A percentile compares a stretch with the other conserved stretches of the same genome.
These are phyloP conservation scores for Ochropleura leucogaster DNA, from an alignment of 2,888 invertebrate genomes.

Conservation along the genomic window DNA sequence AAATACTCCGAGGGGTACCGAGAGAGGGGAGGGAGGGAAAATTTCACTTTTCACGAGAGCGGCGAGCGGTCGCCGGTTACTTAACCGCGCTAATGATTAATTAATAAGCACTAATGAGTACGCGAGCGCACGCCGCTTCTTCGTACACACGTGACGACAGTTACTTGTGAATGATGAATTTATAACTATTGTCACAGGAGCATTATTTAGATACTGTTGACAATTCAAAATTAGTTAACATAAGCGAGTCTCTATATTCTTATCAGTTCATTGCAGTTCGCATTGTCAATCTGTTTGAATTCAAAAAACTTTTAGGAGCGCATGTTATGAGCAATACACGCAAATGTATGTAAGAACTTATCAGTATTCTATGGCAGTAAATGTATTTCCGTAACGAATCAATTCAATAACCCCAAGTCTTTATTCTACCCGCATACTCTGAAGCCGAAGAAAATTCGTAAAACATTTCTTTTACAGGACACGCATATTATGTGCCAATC, in stretches of 20 bases:
- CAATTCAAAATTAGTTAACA: background rate
- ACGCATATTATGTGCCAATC: slow-evolving; percentile 37
- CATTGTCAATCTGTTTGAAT: background rate
- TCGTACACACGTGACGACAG: slow-evolving; percentile 42
- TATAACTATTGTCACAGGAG: background rate
- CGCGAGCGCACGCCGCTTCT: slow-evolving; percentile 56
- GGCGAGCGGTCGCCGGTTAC: slow-evolving; percentile 57
- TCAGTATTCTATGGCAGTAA: slow-evolving; percentile 30
- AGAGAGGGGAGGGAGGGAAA: slow-evolving; percentile 35
- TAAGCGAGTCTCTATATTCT: background rate
- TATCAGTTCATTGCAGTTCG: slow-evolving; percentile 3
- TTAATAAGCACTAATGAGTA: slow-evolving; percentile 68
- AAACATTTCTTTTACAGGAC: slow-evolving; percentile 25
- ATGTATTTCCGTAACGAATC: slow-evolving; percentile 47
- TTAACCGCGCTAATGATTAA: slow-evolving; percentile 66
- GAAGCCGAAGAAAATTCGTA: slow-evolving; percentile 27
- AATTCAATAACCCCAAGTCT: slow-evolving; percentile 45
- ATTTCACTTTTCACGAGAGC: slow-evolving; percentile 69
- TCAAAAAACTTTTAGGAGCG: slow-evolving; percentile 8
- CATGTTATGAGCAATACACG: background rate
- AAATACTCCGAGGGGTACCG: slow-evolving; percentile 26
- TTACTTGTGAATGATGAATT: slow-evolving; percentile 14
- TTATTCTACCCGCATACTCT: slow-evolving; percentile 47
- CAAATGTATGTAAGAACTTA: slow-evolving; percentile 8
- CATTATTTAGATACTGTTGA: background rate